Conservation (phyloP, 2,888 invertebrate genomes). For the Drosophila algonquin region DNA sequence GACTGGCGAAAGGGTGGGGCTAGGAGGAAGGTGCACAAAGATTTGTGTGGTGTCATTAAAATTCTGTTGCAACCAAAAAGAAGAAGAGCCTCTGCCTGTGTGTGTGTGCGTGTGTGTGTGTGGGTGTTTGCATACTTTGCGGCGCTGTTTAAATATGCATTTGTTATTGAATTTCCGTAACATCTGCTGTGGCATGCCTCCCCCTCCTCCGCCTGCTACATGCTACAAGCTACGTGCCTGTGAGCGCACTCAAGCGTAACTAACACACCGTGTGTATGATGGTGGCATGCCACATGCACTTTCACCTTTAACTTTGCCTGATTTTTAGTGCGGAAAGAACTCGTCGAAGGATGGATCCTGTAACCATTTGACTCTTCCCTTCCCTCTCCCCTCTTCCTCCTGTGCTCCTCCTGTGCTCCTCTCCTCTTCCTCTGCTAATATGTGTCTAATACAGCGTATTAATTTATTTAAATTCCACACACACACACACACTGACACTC, state of each 20-base stretch:
- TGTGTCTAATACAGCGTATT: slow-evolving; percentile 76
- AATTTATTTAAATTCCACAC: slow-evolving; percentile 73
- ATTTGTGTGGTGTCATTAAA: slow-evolving; percentile 46
- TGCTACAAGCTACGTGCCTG: slow-evolving; percentile 6
- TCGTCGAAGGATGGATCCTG: slow-evolving; percentile 23
- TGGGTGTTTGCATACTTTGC: slow-evolving; percentile 27
- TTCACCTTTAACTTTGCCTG: slow-evolving; percentile 69
- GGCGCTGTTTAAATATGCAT: slow-evolving; percentile 57
- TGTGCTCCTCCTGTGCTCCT: not conserved
- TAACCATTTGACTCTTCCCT: not conserved
- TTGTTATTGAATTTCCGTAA: slow-evolving; percentile 64
- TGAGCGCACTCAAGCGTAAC: slow-evolving; percentile 54
- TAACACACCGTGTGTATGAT: slow-evolving; percentile 44
- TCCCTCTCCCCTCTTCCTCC: slow-evolving; percentile 12
- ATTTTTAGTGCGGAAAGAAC: slow-evolving; percentile 58
- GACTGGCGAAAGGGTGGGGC: slow-evolving; percentile 15
- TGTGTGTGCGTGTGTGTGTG: not conserved
- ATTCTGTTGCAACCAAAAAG: slow-evolving; percentile 45
- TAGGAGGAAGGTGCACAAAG: slow-evolving; percentile 1
- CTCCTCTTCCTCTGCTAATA: slow-evolving; percentile 58
- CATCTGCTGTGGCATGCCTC: slow-evolving; percentile 43
- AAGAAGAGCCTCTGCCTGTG: not conserved
- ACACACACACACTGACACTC: not conserved
- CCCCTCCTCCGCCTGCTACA: slow-evolving; percentile 8
- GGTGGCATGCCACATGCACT: slow-evolving; percentile 53